Percentiles rank a stretch among this genome's conserved stretches.
Conservation (phyloP, 2,113 vertebrate genomes). For the Diadophis punctatus region DNA sequence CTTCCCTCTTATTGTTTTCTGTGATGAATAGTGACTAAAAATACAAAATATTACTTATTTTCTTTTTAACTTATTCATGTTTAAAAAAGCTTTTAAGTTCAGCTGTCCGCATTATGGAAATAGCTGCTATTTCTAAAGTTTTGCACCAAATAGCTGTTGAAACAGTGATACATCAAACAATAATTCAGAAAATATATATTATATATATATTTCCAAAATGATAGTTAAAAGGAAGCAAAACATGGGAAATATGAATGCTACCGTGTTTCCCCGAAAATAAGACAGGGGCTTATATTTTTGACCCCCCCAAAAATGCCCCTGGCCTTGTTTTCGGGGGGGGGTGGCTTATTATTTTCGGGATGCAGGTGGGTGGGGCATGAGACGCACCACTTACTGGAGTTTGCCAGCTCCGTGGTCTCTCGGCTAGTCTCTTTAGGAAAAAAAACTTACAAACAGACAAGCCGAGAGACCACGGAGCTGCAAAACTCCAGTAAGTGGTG, state of each 20-base stretch:
- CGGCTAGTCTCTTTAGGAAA: no score
- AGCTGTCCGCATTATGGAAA: not conserved
- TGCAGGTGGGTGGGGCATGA: no score
- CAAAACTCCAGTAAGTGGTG: no score
- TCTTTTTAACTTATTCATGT: conserved; percentile 13
- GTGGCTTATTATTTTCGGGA: no score
- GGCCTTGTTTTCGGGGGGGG: no score
- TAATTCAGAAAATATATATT: not conserved
- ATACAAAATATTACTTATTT: not conserved
- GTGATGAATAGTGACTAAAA: conserved; percentile 5
- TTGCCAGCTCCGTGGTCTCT: no score
- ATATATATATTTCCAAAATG: not conserved
- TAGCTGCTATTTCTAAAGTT: not conserved
- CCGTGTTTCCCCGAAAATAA: no score
- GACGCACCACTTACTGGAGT: no score
- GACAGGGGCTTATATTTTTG: no score
- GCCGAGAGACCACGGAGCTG: no score
- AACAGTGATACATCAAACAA: not conserved
- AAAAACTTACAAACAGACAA: no score
- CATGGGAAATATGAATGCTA: not conserved
- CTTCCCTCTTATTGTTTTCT: conserved; percentile 2
- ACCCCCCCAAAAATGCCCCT: no score
- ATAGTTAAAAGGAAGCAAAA: not conserved
- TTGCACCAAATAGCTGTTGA: not conserved
- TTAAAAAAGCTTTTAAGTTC: not conserved